Evolutionary conservation across 2,797 vertebrate species (phyloP), one percentile per base, ranked within the genome.

Genomic region (Ataeniobius toweri): DNA sequence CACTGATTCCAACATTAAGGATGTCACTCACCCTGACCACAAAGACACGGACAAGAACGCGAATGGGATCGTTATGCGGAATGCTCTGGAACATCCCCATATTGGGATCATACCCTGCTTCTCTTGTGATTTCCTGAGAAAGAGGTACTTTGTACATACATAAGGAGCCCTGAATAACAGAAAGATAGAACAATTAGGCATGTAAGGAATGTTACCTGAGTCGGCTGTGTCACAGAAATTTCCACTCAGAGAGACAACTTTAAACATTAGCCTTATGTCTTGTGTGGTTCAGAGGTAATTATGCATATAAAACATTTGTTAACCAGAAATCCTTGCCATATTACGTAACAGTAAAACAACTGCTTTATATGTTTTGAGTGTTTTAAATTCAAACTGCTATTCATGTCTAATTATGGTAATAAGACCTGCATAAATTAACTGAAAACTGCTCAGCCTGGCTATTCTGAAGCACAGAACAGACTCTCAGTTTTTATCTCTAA

Each of bases 31-130:
- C 98, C 95, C 97, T 87, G 85, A 99, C 96, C 5, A 99, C 86
- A 6, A 98, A 99, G 82, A 99, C 94, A 0, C 98, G 96, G 75
- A 99, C 97, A 28, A 99, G 95, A 78, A 99, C 97, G 0, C 96
- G 97, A 91, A 99, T 96, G 8, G 97, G 97, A 80, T 99, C 98
- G 0, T 99, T 99, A 89, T 96, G 98, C 16, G 98, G 98, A 83
- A 99, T 98, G 55, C 96, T 97, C 90, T 99, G 98, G 93, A 99
- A 99, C 98, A 98, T 99, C 76, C 98, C 98, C 2, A 97, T 96
- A 73, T 89, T 98, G 4, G 98, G 96, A 83, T 99, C 98, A 0
- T 96, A 98, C 28, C 98, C 97, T 0, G 96, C 95, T 86, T 99
- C 98, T 87, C 96, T 96, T 61, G 95, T 94, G 84, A 98, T 86